Evolutionary conservation across 2,888 invertebrate genomes (phyloP).

Genomic region (Drosophila nr. fundita): DNA sequence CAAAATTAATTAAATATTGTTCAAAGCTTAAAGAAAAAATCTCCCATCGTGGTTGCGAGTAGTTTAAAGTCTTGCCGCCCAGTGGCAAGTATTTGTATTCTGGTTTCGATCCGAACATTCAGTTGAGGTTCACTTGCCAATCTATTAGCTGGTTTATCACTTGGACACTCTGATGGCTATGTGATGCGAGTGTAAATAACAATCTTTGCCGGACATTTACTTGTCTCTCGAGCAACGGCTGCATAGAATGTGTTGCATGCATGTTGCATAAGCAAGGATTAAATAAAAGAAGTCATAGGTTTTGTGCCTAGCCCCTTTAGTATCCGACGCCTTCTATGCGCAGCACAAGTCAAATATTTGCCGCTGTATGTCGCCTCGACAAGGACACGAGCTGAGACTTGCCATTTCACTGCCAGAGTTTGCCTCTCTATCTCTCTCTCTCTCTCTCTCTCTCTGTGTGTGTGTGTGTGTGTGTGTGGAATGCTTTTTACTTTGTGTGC

Average conservation of each 20-base stretch:
- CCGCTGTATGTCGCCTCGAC: slow-evolving; percentile 59
- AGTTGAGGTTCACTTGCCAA: slow-evolving; percentile 4
- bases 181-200: slow-evolving; percentile 46
- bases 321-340: slow-evolving; percentile 11
- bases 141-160: slow-evolving; percentile 29
- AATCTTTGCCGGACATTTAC: slow-evolving; percentile 47
- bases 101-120: slow-evolving; percentile 1
- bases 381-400: slow-evolving; percentile 37
- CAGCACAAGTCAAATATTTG: slow-evolving; percentile 66
- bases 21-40: background rate
- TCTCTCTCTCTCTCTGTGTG: background rate
- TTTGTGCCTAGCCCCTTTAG: slow-evolving; percentile 12
- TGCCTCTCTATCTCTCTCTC: background rate
- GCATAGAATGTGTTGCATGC: slow-evolving; percentile 65
- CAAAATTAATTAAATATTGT: background rate
- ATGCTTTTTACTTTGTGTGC: slow-evolving; percentile 74
- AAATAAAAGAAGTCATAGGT: slow-evolving; percentile 63
- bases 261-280: slow-evolving; percentile 79
- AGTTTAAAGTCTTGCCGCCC: too few relatives aligned
- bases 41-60: background rate
- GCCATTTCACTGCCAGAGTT: slow-evolving; percentile 64
- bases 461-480: slow-evolving; percentile 4
- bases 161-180: slow-evolving; percentile 16
- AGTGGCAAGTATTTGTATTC: background rate
- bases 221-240: slow-evolving; percentile 32